Evolutionary conservation across 2,797 vertebrate species (phyloP).

Genomic region (Clangula hyemalis): DNA sequence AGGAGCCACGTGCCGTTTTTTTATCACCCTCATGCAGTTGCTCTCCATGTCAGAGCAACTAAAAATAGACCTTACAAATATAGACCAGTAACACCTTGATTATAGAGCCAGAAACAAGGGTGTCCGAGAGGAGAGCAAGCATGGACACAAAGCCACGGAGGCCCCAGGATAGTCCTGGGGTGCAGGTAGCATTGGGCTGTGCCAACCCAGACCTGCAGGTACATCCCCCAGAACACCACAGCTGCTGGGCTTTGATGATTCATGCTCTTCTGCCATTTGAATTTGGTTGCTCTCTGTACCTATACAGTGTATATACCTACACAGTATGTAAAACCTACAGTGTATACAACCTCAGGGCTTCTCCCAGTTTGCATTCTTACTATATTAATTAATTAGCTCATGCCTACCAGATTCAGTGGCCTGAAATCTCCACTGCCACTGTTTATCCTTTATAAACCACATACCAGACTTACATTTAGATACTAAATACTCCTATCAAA

Average conservation of each 20-base stretch:
- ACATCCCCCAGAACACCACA: not conserved
- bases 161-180: not conserved
- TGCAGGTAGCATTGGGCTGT: accelerated
- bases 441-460: not conserved
- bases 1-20: not conserved
- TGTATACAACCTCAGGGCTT: not conserved
- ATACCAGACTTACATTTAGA: not conserved
- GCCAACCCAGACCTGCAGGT: not conserved
- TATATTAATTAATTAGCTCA: not conserved
- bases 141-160: not conserved
- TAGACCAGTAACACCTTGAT: not conserved
- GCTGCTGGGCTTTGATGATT: not conserved
- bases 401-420: not conserved
- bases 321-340: not conserved
- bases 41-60: not conserved
- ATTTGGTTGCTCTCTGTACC: not conserved
- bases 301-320: not conserved
- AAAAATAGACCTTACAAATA: not conserved
- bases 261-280: not conserved
- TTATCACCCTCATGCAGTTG: not conserved
- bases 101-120: not conserved
- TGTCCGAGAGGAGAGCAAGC: not conserved
- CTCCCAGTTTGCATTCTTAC: not conserved
- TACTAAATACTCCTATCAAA: not conserved
- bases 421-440: not conserved